Base-by-base conservation (phyloP, 2,113 vertebrate genomes). In the Hoplias malabaricus region DNA sequence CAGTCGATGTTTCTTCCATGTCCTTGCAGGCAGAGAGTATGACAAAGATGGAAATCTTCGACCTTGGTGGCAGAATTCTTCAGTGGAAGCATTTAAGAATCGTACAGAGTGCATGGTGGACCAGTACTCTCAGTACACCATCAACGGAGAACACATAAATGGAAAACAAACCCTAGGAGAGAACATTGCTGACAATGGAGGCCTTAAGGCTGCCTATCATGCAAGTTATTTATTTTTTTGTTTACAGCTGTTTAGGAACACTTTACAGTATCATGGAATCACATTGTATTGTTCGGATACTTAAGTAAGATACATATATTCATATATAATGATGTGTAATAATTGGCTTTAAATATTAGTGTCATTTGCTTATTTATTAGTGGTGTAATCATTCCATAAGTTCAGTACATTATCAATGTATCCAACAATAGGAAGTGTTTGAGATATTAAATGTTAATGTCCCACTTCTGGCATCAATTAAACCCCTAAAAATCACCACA, bases 161-260 rank as follows among this genome's bases (percentile, higher is more conserved):
- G 97, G 97, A 7, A 94, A 94, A 40, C 97, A 98, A 91, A 99
- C 97, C 0, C 90, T 99, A 7, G 97, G 97, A 8, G 97, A 99
- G 83, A 99, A 98, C 90, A 98, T 99, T 0, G 96, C 97, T 0
- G 97, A 98, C 86, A 98, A 98, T 0, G 97, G 98, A 0, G 98
- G 98, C 0, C 91, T 99, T 43, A 98, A 99, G 88, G 96, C 97
- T 1, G 96, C 98, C 5, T 99, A 99, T 81, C 91, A 98, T 0
- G 98, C 97, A 69, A 94, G 96, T 90, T 36, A 42, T 73, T 34
- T 69, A 13, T 1, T 25, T 2, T 61, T 70, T 13, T 14, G 0
- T 59, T 36, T 57, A 25, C 11, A 4, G 4, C 0, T 38, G 0
- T 50, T 31, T 53, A 21, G 12, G 25, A 33, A n/a, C n/a, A n/a